Percentiles rank a stretch among this genome's conserved stretches.
Evolutionary conservation across 2,888 invertebrate genomes (phyloP).

Genomic region (Galerucella calmariensis): DNA sequence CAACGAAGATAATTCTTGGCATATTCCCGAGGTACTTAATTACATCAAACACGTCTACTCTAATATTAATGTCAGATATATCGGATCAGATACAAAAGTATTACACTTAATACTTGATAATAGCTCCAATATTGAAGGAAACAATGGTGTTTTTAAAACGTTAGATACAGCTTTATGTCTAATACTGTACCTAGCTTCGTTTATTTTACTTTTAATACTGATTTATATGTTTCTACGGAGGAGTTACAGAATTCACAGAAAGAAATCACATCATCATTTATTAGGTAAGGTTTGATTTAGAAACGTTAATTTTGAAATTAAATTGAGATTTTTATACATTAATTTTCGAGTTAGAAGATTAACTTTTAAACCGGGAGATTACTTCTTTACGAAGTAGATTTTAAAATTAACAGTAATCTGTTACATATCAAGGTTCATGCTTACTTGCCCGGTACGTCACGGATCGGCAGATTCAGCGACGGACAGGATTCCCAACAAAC

Average conservation of each 20-base stretch:
- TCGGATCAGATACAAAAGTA: conserved; percentile 61
- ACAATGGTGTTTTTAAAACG: conserved; percentile 51
- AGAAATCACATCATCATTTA: conserved; percentile 76
- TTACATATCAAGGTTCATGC: no score
- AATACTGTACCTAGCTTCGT: conserved; percentile 57
- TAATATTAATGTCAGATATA: conserved; percentile 65
- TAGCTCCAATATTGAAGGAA: conserved; percentile 19
- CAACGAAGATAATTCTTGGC: conserved; percentile 68
- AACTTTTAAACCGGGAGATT: not conserved
- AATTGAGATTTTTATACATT: conserved; percentile 3
- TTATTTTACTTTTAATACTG: conserved; percentile 76
- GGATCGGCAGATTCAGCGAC: no score
- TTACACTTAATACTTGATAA: conserved; percentile 54
- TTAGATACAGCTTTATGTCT: conserved; percentile 64
- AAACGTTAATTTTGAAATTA: not conserved
- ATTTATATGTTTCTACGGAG: conserved; percentile 77
- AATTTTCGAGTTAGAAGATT: not conserved
- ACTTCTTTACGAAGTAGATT: not conserved
- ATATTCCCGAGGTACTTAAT: conserved; percentile 71
- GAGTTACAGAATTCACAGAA: conserved; percentile 80
- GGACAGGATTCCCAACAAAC: no score
- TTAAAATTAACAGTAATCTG: not conserved
- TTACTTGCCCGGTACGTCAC: no score
- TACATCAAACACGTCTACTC: conserved; percentile 72
- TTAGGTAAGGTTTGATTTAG: conserved; percentile 71